These are phyloP conservation scores for Bergia puertoricense DNA, from an alignment of 92 coral and sea anemone genomes.

Conservation along the genomic window DNA sequence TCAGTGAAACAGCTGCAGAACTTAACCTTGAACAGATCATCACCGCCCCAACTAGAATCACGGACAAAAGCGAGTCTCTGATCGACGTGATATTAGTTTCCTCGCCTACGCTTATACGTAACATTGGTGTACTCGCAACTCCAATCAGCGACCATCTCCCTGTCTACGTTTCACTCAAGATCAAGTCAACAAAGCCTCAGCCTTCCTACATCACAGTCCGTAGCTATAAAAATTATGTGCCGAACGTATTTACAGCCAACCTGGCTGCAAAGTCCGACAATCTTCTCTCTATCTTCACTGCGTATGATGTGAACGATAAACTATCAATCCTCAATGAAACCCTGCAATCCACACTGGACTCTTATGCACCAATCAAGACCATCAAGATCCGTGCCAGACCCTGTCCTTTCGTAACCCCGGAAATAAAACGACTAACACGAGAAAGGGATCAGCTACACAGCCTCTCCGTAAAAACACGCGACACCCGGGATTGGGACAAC, in stretches of 20 bases:
- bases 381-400: slow-evolving; percentile 28
- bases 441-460: too few relatives aligned
- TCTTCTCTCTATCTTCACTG: not conserved
- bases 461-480: too few relatives aligned
- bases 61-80: slow-evolving; percentile 22
- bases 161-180: slow-evolving; percentile 14
- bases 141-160: slow-evolving; percentile 48
- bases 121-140: slow-evolving; percentile 34
- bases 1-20: slow-evolving; percentile 26
- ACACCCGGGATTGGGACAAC: too few relatives aligned
- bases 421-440: not conserved
- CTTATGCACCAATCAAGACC: slow-evolving; percentile 23
- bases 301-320: not conserved
- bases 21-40: slow-evolving; percentile 40
- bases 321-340: not conserved
- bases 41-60: slow-evolving; percentile 45
- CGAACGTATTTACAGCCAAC: not conserved
- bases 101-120: not conserved
- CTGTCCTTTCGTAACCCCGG: slow-evolving; percentile 29
- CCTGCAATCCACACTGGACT: slow-evolving; percentile 11
- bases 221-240: not conserved
- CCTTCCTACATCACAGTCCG: not conserved
- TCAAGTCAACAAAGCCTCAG: not conserved
- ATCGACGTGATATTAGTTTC: slow-evolving; percentile 50
- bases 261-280: not conserved